phyloP scores from a whole-genome alignment of 2,888 invertebrate species.

The Epirrhoe tristata region DNA sequence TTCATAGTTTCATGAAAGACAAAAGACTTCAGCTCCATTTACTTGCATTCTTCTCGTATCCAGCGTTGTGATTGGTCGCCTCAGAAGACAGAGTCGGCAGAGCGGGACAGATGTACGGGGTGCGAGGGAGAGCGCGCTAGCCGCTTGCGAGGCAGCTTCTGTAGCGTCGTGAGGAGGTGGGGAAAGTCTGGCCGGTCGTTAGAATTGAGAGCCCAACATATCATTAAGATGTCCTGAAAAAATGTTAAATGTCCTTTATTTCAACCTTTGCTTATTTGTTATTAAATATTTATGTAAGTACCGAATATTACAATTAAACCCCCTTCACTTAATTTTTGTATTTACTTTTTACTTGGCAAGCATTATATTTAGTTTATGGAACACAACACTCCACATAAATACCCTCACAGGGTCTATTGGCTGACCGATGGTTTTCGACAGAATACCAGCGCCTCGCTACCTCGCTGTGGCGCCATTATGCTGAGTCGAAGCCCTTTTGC shows the following conservation, averaged over 20 bases:
- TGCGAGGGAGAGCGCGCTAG: conserved; percentile 99
- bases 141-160: conserved; percentile 97
- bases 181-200: conserved; percentile 96
- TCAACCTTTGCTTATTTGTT: too few species aligned
- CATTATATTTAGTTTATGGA: too few species aligned
- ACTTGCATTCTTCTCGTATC: not conserved
- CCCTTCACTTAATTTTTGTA: too few species aligned
- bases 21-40: too few species aligned
- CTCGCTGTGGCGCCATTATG: too few species aligned
- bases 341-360: too few species aligned
- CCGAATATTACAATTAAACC: too few species aligned
- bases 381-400: too few species aligned
- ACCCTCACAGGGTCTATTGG: too few species aligned
- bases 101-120: conserved; percentile 97
- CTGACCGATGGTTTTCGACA: too few species aligned
- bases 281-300: too few species aligned
- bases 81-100: conserved; percentile 97
- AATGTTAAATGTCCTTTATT: not conserved
- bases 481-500: too few species aligned
- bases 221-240: conserved; percentile 95
- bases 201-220: conserved; percentile 96
- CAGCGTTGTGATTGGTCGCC: conserved; percentile 27
- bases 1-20: not conserved
- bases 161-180: conserved; percentile 92
- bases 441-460: not conserved